A percentile compares a stretch with the other conserved stretches of the same genome.
Conservation (phyloP, 2,888 invertebrate species). For the Agapostemon virescens region DNA sequence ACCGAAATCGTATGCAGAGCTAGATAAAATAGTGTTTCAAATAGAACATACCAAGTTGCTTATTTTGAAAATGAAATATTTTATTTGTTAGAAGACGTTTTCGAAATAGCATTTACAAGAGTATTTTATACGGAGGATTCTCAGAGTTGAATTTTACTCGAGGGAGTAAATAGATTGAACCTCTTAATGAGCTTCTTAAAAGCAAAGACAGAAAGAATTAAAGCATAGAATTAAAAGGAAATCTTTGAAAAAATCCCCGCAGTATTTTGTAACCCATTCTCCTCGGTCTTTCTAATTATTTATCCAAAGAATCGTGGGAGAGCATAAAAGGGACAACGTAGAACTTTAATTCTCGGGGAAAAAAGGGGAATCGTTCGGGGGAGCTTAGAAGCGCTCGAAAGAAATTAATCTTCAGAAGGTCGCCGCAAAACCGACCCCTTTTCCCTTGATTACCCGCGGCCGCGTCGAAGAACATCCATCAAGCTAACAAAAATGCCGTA, state of each 20-base stretch:
- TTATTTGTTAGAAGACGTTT: too few relatives aligned
- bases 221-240: not conserved
- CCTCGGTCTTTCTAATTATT: not conserved
- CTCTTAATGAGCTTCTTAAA: not conserved
- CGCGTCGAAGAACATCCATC: slow-evolving; percentile 16
- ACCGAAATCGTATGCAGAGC: not conserved
- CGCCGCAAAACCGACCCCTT: slow-evolving; percentile 14
- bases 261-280: not conserved
- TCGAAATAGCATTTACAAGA: too few relatives aligned
- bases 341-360: not conserved
- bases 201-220: not conserved
- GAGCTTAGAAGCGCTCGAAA: not conserved
- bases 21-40: too few relatives aligned
- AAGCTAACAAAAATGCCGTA: slow-evolving; percentile 6
- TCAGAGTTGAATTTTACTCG: too few relatives aligned
- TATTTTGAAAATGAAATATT: too few relatives aligned
- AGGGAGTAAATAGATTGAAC: too few relatives aligned
- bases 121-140: too few relatives aligned
- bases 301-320: not conserved
- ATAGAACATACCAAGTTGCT: too few relatives aligned
- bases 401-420: slow-evolving; percentile 16
- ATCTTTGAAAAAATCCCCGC: not conserved
- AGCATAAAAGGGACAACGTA: not conserved
- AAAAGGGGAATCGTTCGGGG: not conserved
- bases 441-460: slow-evolving; percentile 8